Evolutionary conservation across 2,113 vertebrate genomes (phyloP).

Genomic region (Toxostoma redivivum): DNA sequence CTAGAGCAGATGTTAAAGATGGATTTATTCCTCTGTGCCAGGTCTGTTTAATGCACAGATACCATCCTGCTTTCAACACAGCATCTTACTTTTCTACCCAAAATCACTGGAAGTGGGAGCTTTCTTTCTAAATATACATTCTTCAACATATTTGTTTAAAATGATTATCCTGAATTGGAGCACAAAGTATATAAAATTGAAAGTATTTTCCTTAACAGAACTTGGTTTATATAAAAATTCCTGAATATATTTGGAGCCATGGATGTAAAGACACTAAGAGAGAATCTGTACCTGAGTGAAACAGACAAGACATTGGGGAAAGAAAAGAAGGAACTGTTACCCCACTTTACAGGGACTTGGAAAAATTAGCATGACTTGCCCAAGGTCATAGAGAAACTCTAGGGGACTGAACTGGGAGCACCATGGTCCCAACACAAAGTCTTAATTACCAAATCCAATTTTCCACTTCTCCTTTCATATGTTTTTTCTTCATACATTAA

Average conservation of each 20-base stretch:
- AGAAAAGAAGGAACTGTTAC: not conserved
- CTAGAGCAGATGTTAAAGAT: not conserved
- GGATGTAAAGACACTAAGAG: not conserved
- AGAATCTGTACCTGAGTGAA: not conserved
- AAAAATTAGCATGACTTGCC: not conserved
- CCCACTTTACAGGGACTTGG: not conserved
- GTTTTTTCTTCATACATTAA: not conserved
- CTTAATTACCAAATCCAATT: slow-evolving; percentile 28
- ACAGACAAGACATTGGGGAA: not conserved
- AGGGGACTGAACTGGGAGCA: not conserved
- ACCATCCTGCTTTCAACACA: not conserved
- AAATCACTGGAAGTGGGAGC: not conserved
- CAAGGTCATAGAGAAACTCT: not conserved
- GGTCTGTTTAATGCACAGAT: not conserved
- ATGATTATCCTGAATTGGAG: not conserved
- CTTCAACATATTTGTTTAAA: not conserved
- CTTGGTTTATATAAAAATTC: not conserved
- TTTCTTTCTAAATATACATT: not conserved
- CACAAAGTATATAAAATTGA: not conserved
- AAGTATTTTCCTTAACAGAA: not conserved
- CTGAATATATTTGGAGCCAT: not conserved
- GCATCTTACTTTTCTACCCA: not conserved
- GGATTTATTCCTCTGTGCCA: not conserved
- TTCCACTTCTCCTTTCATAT: not conserved
- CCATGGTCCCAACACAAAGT: not conserved